Evolutionary conservation across 2,113 vertebrate species (phyloP).

Genomic region (Forbesichthys papilliferus): DNA sequence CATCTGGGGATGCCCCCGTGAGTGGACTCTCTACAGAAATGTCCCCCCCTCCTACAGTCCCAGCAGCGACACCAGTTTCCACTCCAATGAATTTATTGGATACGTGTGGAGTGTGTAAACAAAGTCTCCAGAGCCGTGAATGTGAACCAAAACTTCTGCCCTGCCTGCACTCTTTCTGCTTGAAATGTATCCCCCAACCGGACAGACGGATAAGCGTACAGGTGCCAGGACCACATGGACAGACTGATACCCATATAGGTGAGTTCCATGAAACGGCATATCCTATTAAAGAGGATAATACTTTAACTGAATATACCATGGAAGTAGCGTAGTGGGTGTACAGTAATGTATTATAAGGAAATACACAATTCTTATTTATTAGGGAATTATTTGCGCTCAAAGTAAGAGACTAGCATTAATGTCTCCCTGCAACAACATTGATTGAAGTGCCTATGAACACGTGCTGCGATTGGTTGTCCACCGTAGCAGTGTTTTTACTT

Average conservation of each 20-base stretch:
- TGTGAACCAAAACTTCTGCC: constrained; percentile 95
- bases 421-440: too few species aligned
- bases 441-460: too few species aligned
- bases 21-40: constrained; percentile 65
- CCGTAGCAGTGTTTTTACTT: too few species aligned
- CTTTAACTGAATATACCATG: background rate
- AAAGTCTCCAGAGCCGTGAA: constrained; percentile 91
- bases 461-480: too few species aligned
- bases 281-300: background rate
- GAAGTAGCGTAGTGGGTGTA: background rate
- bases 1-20: constrained; percentile 38
- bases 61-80: constrained; percentile 68
- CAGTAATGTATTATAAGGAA: too few species aligned
- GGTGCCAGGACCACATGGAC: constrained; percentile 87
- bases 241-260: constrained; percentile 92
- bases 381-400: too few species aligned
- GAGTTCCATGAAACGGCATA: constrained; percentile 46
- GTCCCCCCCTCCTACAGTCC: constrained; percentile 75
- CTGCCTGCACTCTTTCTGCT: constrained; percentile 95
- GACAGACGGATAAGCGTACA: constrained; percentile 92
- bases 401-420: too few species aligned
- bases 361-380: too few species aligned
- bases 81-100: constrained; percentile 85
- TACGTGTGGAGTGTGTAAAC: constrained; percentile 95
- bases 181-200: constrained; percentile 91